Percentiles rank a stretch among this genome's conserved stretches.
Evolutionary conservation across 2,797 vertebrate species (phyloP).

Genomic region (Forpus xanthops): DNA sequence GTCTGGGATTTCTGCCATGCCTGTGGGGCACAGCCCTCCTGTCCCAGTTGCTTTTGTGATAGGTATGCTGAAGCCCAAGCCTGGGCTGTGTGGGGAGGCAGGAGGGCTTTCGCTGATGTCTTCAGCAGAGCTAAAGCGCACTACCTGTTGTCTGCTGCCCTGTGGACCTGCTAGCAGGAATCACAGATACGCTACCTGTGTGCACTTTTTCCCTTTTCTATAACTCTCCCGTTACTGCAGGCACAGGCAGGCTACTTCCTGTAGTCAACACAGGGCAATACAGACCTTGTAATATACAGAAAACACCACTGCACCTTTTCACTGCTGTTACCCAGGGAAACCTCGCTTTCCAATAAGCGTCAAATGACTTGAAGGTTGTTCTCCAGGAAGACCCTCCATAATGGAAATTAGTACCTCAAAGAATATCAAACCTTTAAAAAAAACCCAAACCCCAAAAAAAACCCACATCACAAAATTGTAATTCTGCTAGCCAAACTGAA

Average conservation of each 20-base stretch:
- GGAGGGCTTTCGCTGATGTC: not conserved
- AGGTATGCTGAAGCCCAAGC: not conserved
- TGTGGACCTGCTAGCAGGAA: not conserved
- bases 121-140: not conserved
- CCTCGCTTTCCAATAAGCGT: not conserved
- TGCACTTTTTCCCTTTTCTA: not conserved
- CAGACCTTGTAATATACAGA: not conserved
- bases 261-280: not conserved
- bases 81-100: not conserved
- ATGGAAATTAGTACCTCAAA: not conserved
- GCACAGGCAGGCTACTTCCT: not conserved
- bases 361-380: not conserved
- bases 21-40: not conserved
- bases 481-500: not conserved
- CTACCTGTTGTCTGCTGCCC: not conserved
- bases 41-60: not conserved
- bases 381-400: not conserved
- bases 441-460: not conserved
- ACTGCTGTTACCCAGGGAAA: not conserved
- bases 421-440: not conserved
- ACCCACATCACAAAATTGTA: not conserved
- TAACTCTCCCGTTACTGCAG: not conserved
- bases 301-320: not conserved
- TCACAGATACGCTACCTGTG: fast-evolving
- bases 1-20: slow-evolving; percentile 16